phyloP scores from a whole-genome alignment of 1,140 invertebrate genomes.

The Scylla paramamosain region DNA sequence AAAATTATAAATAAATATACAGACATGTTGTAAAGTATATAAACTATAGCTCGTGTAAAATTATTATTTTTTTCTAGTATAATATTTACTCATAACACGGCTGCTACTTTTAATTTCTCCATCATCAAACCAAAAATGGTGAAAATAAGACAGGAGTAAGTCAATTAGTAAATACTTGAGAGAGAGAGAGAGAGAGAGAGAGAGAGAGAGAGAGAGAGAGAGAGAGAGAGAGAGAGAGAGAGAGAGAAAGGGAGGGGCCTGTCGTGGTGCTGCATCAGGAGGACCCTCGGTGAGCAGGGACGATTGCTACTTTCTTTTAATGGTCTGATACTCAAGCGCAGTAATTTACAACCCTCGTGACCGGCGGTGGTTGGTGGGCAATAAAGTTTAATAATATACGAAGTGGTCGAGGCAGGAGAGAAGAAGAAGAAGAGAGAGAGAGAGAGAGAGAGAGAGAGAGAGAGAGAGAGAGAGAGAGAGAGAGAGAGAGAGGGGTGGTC shows the following conservation, averaged over 20 bases:
- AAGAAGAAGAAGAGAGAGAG: not conserved
- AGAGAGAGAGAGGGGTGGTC: not conserved
- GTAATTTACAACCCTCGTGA: conserved; percentile 6
- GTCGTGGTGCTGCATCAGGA: not conserved
- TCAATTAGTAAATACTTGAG: no score
- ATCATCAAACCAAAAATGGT: no score
- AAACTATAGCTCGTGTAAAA: no score
- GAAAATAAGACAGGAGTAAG: no score
- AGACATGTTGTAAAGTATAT: no score
- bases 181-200: not conserved
- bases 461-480: not conserved
- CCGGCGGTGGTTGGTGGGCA: not conserved
- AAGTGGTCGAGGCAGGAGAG: not conserved
- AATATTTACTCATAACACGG: no score
- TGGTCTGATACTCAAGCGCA: not conserved
- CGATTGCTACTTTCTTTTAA: conserved; percentile 14
- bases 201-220: not conserved
- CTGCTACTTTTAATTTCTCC: no score
- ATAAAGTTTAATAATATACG: not conserved
- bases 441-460: not conserved
- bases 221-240: not conserved
- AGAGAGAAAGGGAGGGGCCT: not conserved
- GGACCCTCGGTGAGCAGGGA: not conserved
- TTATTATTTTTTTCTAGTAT: no score
- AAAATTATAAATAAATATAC: no score